These are phyloP conservation scores for Danio tinwini DNA, from an alignment of 2,797 vertebrate genomes.

Conservation along the genomic window DNA sequence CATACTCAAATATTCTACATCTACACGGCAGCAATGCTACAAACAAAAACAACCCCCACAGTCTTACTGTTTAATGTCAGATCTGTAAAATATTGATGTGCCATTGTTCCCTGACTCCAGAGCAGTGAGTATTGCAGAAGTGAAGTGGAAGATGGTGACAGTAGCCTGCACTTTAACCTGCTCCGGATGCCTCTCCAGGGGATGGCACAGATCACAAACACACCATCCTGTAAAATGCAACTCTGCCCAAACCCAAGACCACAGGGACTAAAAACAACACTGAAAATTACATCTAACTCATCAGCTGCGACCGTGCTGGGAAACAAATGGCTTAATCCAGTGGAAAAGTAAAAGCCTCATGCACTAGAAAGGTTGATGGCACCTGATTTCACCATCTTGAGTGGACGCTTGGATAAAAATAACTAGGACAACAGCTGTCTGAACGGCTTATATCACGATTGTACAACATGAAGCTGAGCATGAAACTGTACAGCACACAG, in stretches of 20 bases:
- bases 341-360: conserved; percentile 15
- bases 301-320: conserved; percentile 28
- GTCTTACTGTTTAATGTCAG: conserved; percentile 53
- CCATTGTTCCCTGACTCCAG: conserved; percentile 48
- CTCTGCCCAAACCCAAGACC: conserved; percentile 13
- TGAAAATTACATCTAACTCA: conserved; percentile 31
- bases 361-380: conserved; percentile 27
- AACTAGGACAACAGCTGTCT: conserved; percentile 34
- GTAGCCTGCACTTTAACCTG: conserved; percentile 55
- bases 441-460: conserved; percentile 8
- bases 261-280: conserved; percentile 31
- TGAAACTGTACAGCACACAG: neutral
- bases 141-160: conserved; percentile 59
- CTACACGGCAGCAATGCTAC: conserved; percentile 35
- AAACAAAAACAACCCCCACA: conserved; percentile 50
- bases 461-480: neutral
- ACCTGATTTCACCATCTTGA: conserved; percentile 35
- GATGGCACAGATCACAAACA: conserved; percentile 40
- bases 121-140: conserved; percentile 54
- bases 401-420: conserved; percentile 36
- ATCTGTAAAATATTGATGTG: conserved; percentile 63
- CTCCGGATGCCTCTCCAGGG: conserved; percentile 34
- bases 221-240: conserved; percentile 10
- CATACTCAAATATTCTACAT: neutral
- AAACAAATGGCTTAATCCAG: conserved; percentile 19